Conservation (phyloP, 2,113 vertebrate genomes). For the Nanger granti region DNA sequence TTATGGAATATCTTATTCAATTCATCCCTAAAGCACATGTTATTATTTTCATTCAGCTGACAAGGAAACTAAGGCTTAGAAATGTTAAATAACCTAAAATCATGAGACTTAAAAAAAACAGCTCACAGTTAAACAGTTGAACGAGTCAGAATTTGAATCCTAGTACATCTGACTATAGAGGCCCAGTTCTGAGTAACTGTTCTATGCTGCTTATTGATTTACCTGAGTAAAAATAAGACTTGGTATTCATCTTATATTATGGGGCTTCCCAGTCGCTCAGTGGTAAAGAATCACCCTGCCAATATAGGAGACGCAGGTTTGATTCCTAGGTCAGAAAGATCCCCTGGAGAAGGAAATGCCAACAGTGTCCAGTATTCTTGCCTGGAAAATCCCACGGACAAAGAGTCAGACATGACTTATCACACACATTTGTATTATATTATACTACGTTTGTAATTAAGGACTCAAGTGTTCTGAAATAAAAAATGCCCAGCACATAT, state of each 20-base stretch:
- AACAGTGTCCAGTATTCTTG: background rate
- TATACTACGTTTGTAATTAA: background rate
- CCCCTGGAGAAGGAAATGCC: background rate
- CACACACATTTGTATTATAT: background rate
- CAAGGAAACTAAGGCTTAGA: background rate
- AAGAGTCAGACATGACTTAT: background rate
- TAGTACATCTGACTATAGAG: background rate
- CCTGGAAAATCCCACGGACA: background rate
- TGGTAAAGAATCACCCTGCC: background rate
- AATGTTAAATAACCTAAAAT: constrained; percentile 17
- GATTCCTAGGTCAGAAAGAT: background rate
- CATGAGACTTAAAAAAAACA: background rate
- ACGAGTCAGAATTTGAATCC: background rate
- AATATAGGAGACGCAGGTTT: background rate
- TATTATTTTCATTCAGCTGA: background rate
- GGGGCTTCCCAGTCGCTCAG: background rate
- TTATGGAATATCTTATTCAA: background rate
- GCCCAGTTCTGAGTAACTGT: background rate
- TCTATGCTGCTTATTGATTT: background rate
- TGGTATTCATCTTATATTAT: background rate
- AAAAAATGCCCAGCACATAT: background rate
- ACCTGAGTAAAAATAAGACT: background rate
- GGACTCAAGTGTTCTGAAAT: background rate
- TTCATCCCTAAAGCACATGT: background rate
- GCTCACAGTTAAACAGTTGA: background rate